Evolutionary conservation across 1,140 invertebrate genomes (phyloP).

Genomic region (Oreohelix idahoensis): DNA sequence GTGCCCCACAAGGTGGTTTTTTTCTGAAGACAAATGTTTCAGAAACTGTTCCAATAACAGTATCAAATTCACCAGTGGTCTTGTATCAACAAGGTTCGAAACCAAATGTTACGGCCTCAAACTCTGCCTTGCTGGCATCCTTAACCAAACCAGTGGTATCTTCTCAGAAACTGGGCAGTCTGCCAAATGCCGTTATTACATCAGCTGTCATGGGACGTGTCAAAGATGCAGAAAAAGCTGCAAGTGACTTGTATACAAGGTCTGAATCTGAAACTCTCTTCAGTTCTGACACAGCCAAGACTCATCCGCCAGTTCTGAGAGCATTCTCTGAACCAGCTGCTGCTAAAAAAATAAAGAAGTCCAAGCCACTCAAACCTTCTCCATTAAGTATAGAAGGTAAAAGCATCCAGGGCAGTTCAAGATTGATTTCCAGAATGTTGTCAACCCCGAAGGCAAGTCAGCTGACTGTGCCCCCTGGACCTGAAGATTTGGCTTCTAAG

Average conservation of each 20-base stretch:
- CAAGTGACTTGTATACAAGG: constrained; percentile 19
- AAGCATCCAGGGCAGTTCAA: not conserved
- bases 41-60: not conserved
- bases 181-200: constrained; percentile 37
- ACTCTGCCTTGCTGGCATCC: constrained; percentile 36
- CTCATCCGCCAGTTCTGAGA: constrained; percentile 40
- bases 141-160: constrained; percentile 30
- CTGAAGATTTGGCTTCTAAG: constrained; percentile 12
- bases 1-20: not conserved
- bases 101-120: constrained; percentile 2
- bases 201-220: constrained; percentile 28
- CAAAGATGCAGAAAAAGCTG: constrained; percentile 6
- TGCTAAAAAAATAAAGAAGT: constrained; percentile 9
- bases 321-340: constrained; percentile 42
- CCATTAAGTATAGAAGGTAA: constrained; percentile 38
- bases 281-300: not conserved
- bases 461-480: not conserved
- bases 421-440: constrained; percentile 4
- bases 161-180: constrained; percentile 37
- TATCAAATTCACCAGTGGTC: not conserved
- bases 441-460: not conserved
- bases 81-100: not conserved
- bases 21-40: not conserved
- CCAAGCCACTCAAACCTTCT: constrained; percentile 24
- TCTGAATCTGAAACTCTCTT: constrained; percentile 19